phyloP scores from a whole-genome alignment of 2,888 invertebrate species.

The Agelastica alni region DNA sequence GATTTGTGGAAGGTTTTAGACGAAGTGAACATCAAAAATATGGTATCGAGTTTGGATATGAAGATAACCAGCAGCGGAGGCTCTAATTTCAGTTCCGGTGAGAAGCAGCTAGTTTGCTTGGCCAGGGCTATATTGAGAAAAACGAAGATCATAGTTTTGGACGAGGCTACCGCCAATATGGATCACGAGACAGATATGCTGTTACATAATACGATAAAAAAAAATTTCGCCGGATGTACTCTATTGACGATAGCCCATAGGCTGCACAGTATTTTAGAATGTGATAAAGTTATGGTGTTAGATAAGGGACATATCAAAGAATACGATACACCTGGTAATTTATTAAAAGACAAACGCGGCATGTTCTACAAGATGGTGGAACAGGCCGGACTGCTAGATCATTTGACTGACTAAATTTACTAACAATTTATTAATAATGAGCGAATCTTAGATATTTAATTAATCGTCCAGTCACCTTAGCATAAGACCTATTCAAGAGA shows the following conservation, averaged over 20 bases:
- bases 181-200: constrained; percentile 77
- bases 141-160: constrained; percentile 58
- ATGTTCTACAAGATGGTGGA: constrained; percentile 69
- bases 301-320: constrained; percentile 56
- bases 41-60: constrained; percentile 63
- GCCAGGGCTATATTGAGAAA: constrained; percentile 59
- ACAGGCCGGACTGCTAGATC: constrained; percentile 65
- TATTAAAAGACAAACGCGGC: constrained; percentile 64
- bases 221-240: constrained; percentile 59
- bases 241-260: constrained; percentile 58
- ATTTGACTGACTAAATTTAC: constrained; percentile 20
- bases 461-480: too few species aligned
- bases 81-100: constrained; percentile 44
- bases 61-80: constrained; percentile 41
- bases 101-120: constrained; percentile 61
- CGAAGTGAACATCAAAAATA: constrained; percentile 52
- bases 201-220: constrained; percentile 66
- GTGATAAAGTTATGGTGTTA: constrained; percentile 60
- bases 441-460: too few species aligned
- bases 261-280: constrained; percentile 61
- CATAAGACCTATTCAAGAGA: too few species aligned
- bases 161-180: constrained; percentile 73
- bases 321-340: constrained; percentile 38
- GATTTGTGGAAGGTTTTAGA: constrained; percentile 41
- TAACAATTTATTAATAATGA: background rate